These are phyloP conservation scores for Agonopterix arenella DNA, from an alignment of 2,888 invertebrate genomes.

Conservation along the genomic window DNA sequence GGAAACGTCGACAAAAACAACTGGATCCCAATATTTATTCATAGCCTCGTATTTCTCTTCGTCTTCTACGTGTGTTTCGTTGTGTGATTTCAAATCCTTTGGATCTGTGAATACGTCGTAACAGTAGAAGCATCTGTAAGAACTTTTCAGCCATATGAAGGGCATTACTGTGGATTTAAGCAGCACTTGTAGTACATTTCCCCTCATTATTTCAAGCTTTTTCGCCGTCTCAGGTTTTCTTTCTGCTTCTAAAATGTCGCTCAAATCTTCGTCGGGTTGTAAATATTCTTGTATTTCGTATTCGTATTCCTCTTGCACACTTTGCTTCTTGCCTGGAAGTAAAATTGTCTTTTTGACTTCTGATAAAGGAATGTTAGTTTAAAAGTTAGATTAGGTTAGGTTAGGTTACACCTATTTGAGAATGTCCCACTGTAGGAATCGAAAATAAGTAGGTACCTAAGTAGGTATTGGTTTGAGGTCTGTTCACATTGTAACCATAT, in stretches of 20 bases:
- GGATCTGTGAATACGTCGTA: conserved; percentile 26
- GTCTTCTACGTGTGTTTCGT: conserved; percentile 16
- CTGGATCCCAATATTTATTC: conserved; percentile 25
- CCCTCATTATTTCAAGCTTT: conserved; percentile 20
- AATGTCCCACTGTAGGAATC: no score
- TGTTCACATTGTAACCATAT: no score
- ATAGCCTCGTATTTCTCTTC: conserved; percentile 22
- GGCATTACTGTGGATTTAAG: conserved; percentile 32
- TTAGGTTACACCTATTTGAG: no score
- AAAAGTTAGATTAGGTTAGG: neutral
- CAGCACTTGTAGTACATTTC: conserved; percentile 29
- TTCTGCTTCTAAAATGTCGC: neutral
- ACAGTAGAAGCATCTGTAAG: conserved; percentile 38
- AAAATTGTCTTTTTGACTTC: conserved; percentile 6
- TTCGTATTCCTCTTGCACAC: neutral
- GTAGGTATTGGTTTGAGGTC: no score
- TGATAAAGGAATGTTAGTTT: neutral
- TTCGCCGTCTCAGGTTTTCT: neutral
- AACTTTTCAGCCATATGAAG: conserved; percentile 31
- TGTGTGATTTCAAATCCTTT: conserved; percentile 29
- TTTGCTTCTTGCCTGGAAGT: neutral
- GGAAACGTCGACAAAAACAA: conserved; percentile 30
- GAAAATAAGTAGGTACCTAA: no score
- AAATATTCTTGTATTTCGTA: no score
- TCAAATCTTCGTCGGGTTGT: no score